These are phyloP conservation scores for Micropoecilia bifurca DNA, from an alignment of 2,797 vertebrate species.

Conservation along the genomic window DNA sequence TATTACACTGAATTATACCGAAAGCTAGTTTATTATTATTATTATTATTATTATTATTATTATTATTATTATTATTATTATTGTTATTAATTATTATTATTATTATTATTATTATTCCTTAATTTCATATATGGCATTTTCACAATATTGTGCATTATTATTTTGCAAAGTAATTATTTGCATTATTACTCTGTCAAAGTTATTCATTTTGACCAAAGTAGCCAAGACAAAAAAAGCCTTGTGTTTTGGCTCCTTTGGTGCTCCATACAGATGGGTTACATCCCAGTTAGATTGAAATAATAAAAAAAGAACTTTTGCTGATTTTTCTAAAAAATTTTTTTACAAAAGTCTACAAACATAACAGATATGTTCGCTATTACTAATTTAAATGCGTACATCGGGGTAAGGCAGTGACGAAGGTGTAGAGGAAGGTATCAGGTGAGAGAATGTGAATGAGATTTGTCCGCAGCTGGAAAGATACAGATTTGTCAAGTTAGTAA, in stretches of 20 bases:
- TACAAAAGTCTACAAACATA: fast-evolving
- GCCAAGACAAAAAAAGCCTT: background rate
- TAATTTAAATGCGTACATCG: background rate
- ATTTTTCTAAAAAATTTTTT: background rate
- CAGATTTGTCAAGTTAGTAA: constrained; percentile 47
- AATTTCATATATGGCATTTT: no score
- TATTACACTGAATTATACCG: background rate
- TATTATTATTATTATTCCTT: background rate
- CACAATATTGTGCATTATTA: no score
- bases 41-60: no score
- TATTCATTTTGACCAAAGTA: background rate
- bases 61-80: no score
- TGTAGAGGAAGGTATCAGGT: fast-evolving
- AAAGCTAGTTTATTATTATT: no score
- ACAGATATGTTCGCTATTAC: fast-evolving
- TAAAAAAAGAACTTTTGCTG: background rate
- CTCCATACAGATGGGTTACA: background rate
- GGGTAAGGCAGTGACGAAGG: background rate
- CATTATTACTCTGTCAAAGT: background rate
- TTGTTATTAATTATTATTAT: no score
- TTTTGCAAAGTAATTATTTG: background rate
- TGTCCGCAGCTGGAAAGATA: constrained; percentile 66
- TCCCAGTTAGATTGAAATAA: background rate
- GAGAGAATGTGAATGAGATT: constrained; percentile 43
- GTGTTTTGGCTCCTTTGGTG: background rate